Base-by-base conservation (phyloP, 2,113 vertebrate genomes). In the Aplodontia rufa region DNA sequence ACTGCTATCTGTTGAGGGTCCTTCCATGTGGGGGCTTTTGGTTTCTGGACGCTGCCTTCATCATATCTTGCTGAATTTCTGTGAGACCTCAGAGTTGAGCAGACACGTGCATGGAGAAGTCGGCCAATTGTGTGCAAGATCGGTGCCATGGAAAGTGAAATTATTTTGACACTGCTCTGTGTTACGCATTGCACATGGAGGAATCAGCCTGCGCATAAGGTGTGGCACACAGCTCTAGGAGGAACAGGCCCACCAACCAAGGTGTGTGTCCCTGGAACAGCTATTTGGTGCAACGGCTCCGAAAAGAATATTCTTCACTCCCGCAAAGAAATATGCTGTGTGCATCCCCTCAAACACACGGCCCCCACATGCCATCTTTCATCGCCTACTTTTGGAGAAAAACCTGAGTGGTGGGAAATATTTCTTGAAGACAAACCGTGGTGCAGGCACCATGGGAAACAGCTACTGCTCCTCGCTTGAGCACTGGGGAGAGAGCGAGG, bases 341-440 rank as follows among this genome's bases (percentile, higher is more conserved):
- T 32, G 20, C 72, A 45, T 81, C 92, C 78, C 80, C 32, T 2
- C 53, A 47, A 84, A 87, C 66, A 83, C 90, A 76, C 1, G 72
- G 87, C 88, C 76, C 8, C 4, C 85, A 74, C 5, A 37, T 42
- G 45, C 79, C 30, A 66, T 55, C 76, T 79, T 82, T 95, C 72
- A 90, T 32, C 85, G 55, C 81, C 87, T 47, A 72, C 49, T 88
- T 95, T 30, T 10, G 40, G 60, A 89, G 82, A 47, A 76, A 91
- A 68, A 92, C 60, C 85, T 80, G 66, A 78, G 87, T 7, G 42
- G 47, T 51, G 35, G 60, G 47, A 78, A 96, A 76, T 95, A 78
- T 85, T 97, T 96, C 93, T 95, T 74, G 10, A 88, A 90, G 97
- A 64, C 88, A 96, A 92, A 75, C 68, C 82, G 64, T 53, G 47